Conservation (phyloP, 2,797 vertebrate species). For the Melanotaenia parkinsoni region DNA sequence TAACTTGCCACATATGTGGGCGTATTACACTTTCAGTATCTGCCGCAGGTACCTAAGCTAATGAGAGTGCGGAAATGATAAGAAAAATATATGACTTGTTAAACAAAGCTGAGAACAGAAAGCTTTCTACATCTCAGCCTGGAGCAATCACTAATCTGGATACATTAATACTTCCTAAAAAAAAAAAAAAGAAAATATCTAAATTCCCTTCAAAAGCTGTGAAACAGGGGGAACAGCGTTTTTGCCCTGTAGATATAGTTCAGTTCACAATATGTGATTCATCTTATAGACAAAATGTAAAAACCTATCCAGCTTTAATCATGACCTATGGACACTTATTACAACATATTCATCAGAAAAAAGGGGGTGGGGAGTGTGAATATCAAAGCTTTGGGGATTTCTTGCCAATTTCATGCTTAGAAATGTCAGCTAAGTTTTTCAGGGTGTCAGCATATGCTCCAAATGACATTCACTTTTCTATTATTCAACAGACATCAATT, state of each 20-base stretch:
- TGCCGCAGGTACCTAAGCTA: constrained; percentile 59
- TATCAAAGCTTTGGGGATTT: constrained; percentile 35
- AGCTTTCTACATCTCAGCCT: constrained; percentile 63
- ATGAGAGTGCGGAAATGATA: constrained; percentile 71
- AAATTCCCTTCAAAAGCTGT: constrained; percentile 48
- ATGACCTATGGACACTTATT: constrained; percentile 21
- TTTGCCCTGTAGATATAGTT: constrained; percentile 49
- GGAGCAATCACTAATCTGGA: constrained; percentile 67
- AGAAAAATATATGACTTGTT: constrained; percentile 74
- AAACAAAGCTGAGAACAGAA: constrained; percentile 71
- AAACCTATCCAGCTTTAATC: constrained; percentile 16
- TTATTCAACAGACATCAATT: background rate
- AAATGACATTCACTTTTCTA: background rate
- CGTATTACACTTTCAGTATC: constrained; percentile 23
- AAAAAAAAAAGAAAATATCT: constrained; percentile 51
- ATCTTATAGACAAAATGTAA: constrained; percentile 34
- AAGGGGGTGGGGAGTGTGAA: constrained; percentile 11
- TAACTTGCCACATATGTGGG: constrained; percentile 29
- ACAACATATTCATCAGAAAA: constrained; percentile 12
- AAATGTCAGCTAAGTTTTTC: constrained; percentile 7
- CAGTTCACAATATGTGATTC: constrained; percentile 38
- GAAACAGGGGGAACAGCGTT: constrained; percentile 48
- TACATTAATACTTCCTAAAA: constrained; percentile 66
- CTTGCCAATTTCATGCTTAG: constrained; percentile 4
- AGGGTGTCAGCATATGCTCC: background rate